Evolutionary conservation across 2,888 invertebrate species (phyloP).

Genomic region (Cantharis nigra): DNA sequence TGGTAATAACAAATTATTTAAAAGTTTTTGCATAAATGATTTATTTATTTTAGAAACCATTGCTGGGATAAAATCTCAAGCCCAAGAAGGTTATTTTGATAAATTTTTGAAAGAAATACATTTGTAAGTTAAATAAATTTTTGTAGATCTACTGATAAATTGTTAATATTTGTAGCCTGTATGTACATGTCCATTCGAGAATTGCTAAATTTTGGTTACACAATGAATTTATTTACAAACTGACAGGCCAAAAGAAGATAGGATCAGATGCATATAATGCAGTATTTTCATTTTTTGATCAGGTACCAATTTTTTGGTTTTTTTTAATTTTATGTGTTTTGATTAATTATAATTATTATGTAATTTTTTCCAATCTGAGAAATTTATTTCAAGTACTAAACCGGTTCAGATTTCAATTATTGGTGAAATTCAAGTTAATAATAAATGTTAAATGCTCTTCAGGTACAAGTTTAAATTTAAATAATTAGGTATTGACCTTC

Average conservation of each 20-base stretch:
- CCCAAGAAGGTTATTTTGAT: constrained; percentile 9
- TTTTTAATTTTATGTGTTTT: too few relatives aligned
- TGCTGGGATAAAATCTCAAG: neutral
- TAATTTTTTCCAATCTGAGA: too few relatives aligned
- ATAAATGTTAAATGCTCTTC: neutral
- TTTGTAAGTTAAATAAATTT: neutral
- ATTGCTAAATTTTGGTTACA: constrained; percentile 24
- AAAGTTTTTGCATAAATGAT: neutral
- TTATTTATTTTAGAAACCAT: constrained; percentile 11
- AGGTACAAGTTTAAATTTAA: neutral
- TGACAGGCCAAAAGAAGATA: neutral
- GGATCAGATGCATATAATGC: neutral
- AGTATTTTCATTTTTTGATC: fast-evolving
- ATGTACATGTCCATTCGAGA: constrained; percentile 10
- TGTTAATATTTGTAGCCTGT: constrained; percentile 11
- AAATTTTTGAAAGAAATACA: neutral
- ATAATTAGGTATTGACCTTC: neutral
- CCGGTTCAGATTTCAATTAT: neutral
- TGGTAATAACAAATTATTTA: constrained; percentile 3
- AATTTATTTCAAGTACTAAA: too few relatives aligned
- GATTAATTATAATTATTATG: too few relatives aligned
- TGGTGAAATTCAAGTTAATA: neutral
- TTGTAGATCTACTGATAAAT: neutral
- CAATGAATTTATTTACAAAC: constrained; percentile 14
- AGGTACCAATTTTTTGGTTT: neutral